phyloP scores from a whole-genome alignment of 2,888 invertebrate species.

The Drymonia ruficornis region DNA sequence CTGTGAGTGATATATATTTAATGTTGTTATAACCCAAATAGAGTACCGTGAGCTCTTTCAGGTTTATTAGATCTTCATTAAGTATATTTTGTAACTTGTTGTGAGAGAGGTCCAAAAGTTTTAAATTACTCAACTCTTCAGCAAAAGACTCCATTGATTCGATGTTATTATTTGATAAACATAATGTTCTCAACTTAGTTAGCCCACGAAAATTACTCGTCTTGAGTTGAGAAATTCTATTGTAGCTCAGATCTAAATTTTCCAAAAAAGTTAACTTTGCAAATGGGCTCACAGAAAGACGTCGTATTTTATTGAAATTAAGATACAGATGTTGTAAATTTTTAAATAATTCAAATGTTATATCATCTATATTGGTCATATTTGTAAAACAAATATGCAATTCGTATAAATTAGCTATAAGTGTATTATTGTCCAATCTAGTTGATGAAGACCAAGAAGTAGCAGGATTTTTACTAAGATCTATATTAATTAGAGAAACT shows the following conservation, averaged over 20 bases:
- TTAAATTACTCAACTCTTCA: constrained; percentile 89
- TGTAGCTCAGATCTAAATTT: constrained; percentile 92
- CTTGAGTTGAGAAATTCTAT: constrained; percentile 92
- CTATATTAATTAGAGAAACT: constrained; percentile 67
- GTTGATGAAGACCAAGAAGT: constrained; percentile 61
- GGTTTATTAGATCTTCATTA: constrained; percentile 90
- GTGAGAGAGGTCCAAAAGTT: constrained; percentile 92
- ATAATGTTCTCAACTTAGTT: constrained; percentile 89
- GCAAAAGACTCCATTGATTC: constrained; percentile 93
- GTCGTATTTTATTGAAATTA: constrained; percentile 90
- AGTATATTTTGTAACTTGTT: constrained; percentile 92
- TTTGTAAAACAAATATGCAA: constrained; percentile 74
- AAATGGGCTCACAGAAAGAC: constrained; percentile 94
- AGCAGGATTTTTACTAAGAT: constrained; percentile 74
- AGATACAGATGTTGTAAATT: constrained; percentile 91
- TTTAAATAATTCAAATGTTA: constrained; percentile 91
- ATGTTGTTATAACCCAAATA: constrained; percentile 93
- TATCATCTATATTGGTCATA: constrained; percentile 82
- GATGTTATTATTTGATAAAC: constrained; percentile 93
- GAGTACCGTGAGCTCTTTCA: constrained; percentile 91
- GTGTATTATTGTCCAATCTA: constrained; percentile 61
- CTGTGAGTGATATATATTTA: constrained; percentile 90
- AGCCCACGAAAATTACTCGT: constrained; percentile 93
- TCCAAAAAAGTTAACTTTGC: constrained; percentile 89
- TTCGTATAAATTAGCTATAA: constrained; percentile 72